Evolutionary conservation across 2,797 vertebrate genomes (phyloP), one percentile per base, ranked within the genome.

Genomic region (Lutjanus campechanus): DNA sequence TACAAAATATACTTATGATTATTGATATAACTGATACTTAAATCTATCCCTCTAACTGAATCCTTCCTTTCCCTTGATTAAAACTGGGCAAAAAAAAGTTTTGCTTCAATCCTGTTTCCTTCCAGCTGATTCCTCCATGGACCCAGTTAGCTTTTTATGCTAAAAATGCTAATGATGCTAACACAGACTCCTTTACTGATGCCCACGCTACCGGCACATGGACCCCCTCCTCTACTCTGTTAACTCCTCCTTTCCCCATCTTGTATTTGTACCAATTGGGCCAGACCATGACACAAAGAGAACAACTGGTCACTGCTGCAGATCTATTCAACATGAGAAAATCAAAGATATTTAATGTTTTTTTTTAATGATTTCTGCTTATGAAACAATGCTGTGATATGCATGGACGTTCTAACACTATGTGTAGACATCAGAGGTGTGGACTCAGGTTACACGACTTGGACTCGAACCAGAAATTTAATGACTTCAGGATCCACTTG

Each of bases 211-310:
- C 88, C 53, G 58, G 54, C 54, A 85, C 91, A 87, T 84, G 81
- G 81, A 76, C 77, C 73, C 10, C 80, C 68, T 73, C 72, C 80
- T 89, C 76, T 79, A 89, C 81, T 89, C 78, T 86, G 56, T 92
- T 93, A 94, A 94, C 88, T 87, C 76, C 81, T 83, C 56, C 73
- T 70, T 82, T 69, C 43, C 86, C 86, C 89, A 82, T 95, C 88
- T 95, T 89, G 88, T 94, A 94, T 92, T 96, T 97, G 98, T 99
- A 99, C 97, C 98, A 99, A 97, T 98, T 97, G 97, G 97, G 96
- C 97, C 93, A 97, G 94, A 94, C 91, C 77, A 22, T 22, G 77
- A 83, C 36, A 8, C 84, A 76, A 75, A 67, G 47, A 82, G 77
- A 81, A 25, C 20, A 70, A 53, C 43, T 12, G 8, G 43, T 51